Base-by-base conservation (phyloP, 1,140 invertebrate genomes). In the Neelides sp. region DNA sequence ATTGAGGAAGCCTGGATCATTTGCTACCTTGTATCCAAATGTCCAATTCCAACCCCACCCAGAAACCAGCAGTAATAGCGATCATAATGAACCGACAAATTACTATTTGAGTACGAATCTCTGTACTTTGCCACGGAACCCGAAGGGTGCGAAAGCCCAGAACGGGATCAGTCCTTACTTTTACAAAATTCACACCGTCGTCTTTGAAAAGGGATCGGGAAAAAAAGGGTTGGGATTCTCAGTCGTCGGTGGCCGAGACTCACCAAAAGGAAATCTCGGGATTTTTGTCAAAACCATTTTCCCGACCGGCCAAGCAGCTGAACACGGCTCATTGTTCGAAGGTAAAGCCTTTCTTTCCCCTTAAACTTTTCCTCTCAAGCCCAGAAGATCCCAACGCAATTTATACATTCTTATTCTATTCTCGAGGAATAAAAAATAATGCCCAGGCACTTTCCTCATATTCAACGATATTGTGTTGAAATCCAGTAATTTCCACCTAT, bases 241-340 rank as follows among this genome's bases (percentile, higher is more conserved):
- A 65, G 88, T 92, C 61, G 88, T 92, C 20, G 89, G 88, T 23
- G 88, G 88, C 34, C 78, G 75, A 7, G 88, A 92, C 65, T 88
- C 85, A 27, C 83, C 87, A 1, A 82, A 83, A 63, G 87, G 87
- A 2, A 79, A 51, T 40, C 85, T 92, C 77, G 87, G 87, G 13
- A 91, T 92, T 61, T 91, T 85, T 68, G 84, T 93, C 1, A 88
- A 91, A 68, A 88, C 86, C 1, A 80, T 93, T 10, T 89, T 89
- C 66, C 82, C 85, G 1, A 79, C 79, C 59, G 89, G 89, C 12
- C 82, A 91, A 71, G 85, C 87, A 19, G 81, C 85, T 10, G 83
- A 88, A 59, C 75, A 79, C 64, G 82, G 82, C 44, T 77, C 75
- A 57, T 72, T 92, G 42, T 80, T 79, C 71, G 86, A 88, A 79